Percentiles rank a stretch among this genome's conserved stretches.
These are phyloP conservation scores for Acanthaster planci DNA, from an alignment of 35 echinoderm and acorn worm species.

Conservation along the genomic window DNA sequence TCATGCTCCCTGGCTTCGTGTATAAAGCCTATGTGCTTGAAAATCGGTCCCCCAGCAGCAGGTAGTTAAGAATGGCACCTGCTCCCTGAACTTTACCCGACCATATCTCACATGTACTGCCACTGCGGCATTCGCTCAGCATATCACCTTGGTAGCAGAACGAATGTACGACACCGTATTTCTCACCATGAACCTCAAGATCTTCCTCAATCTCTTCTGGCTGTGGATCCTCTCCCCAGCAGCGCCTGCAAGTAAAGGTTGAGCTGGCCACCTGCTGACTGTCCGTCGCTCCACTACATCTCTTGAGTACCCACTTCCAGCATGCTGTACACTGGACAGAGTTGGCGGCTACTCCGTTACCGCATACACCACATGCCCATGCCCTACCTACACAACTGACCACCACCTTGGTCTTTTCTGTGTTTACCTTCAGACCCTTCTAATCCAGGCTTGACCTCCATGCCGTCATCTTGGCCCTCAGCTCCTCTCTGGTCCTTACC, in stretches of 20 bases:
- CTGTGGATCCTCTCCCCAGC: background rate
- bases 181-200: background rate
- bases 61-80: background rate
- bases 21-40: no score
- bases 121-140: background rate
- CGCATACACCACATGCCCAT: constrained; percentile 13
- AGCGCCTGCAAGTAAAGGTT: background rate
- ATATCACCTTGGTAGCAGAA: background rate
- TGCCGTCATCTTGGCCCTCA: background rate
- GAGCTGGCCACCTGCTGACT: no score
- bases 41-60: no score
- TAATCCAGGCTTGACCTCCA: background rate
- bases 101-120: background rate
- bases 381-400: no score
- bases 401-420: no score
- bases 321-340: constrained; percentile 23
- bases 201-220: background rate
- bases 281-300: background rate
- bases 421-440: no score
- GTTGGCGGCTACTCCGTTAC: constrained; percentile 12
- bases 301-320: background rate
- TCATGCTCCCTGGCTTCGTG: no score
- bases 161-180: background rate
- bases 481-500: background rate
- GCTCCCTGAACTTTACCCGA: background rate